Evolutionary conservation across 2,797 vertebrate species (phyloP), one percentile per base, ranked within the genome.

Genomic region (Serranus cabrilla): DNA sequence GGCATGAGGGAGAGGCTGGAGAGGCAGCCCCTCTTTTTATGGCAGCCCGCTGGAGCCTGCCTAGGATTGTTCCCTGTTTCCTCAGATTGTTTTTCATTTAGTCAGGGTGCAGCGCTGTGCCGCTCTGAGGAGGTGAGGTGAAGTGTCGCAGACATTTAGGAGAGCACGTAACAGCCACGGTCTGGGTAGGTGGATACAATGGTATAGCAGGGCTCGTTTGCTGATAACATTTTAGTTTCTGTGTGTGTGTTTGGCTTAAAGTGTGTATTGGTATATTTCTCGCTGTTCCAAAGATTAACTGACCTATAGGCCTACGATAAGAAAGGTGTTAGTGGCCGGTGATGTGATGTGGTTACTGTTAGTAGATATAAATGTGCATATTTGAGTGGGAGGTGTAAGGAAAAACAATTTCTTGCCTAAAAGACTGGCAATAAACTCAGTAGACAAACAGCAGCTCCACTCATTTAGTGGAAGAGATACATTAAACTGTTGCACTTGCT

Each of bases 21-120:
- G 88, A 91, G 88, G 88, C 84, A 83, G 88, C 78, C 80, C 55
- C 84, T 78, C 78, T 84, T 87, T 92, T 92, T 93, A 93, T 89
- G 88, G 91, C 92, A 91, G 89, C 92, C 87, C 77, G 74, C 93
- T 93, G 94, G 93, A 94, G 92, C 94, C 94, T 91, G 92, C 78
- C 89, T 92, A 34, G 81, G 92, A 95, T 94, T 95, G 94, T 95
- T 93, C 90, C 90, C 83, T 20, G 91, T 89, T 95, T 95, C 93
- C 94, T 94, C 90, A 91, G 91, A 95, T 95, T 95, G 94, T 94
- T 93, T 90, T 89, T 91, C 81, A 89, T 92, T 89, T 80, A 83
- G 89, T 82, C 87, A 77, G 89, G 84, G 80, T 74, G 83, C 89
- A 87, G 86, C 13, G 50, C 87, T 56, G 74, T 73, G 81, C 69